Evolutionary conservation across 2,888 invertebrate genomes (phyloP).

Genomic region (Neoaliturus tenellus): DNA sequence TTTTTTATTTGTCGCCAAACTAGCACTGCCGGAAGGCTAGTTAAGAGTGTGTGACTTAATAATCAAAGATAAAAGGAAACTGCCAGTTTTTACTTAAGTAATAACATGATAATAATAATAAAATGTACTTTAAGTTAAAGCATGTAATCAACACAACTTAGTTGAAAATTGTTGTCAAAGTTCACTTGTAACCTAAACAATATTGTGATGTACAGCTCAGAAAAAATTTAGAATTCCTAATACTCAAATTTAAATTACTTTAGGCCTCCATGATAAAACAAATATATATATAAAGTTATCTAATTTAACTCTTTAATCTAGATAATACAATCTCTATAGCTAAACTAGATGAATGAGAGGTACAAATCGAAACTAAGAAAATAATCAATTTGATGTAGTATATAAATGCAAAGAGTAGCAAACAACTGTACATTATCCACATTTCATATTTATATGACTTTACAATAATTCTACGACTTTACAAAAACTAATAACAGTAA

Average conservation of each 20-base stretch:
- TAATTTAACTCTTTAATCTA: conserved; percentile 39
- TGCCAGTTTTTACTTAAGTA: too few species aligned
- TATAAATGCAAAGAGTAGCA: conserved; percentile 59
- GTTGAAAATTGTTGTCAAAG: too few species aligned
- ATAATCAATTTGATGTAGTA: conserved; percentile 55
- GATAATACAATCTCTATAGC: conserved; percentile 47
- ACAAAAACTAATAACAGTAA: conserved; percentile 62
- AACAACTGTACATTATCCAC: conserved; percentile 58
- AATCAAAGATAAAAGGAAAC: too few species aligned
- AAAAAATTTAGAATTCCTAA: too few species aligned
- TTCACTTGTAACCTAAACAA: too few species aligned
- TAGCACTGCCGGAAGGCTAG: too few species aligned
- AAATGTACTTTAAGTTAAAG: too few species aligned
- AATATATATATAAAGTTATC: neutral
- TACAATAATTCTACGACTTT: conserved; percentile 54
- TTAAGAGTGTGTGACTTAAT: too few species aligned
- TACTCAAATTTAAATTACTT: neutral
- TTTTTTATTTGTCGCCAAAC: too few species aligned
- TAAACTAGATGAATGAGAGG: conserved; percentile 59
- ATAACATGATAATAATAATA: too few species aligned
- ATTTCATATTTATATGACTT: conserved; percentile 50
- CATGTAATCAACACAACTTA: too few species aligned
- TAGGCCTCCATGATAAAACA: neutral
- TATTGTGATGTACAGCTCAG: too few species aligned
- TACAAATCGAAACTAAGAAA: conserved; percentile 55